These are phyloP conservation scores for Pseudorectes ferrugineus DNA, from an alignment of 2,113 vertebrate genomes.

Conservation along the genomic window DNA sequence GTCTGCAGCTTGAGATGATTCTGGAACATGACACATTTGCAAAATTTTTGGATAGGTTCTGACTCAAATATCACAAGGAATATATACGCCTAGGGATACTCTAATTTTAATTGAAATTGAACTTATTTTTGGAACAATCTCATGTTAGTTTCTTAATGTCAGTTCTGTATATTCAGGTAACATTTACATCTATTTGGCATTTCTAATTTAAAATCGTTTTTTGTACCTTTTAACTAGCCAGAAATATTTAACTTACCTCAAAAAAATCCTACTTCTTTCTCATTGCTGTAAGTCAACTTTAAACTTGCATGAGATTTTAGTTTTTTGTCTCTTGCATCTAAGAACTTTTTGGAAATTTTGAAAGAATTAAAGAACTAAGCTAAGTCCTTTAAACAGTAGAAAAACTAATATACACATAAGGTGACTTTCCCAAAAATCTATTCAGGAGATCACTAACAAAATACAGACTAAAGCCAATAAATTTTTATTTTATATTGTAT, in stretches of 20 bases:
- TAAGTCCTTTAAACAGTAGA: neutral
- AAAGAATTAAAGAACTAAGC: neutral
- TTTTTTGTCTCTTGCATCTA: neutral
- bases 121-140: neutral
- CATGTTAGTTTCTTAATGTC: neutral
- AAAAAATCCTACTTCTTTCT: neutral
- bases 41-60: neutral
- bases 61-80: neutral
- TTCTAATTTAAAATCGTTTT: neutral
- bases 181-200: neutral
- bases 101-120: neutral
- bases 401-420: neutral
- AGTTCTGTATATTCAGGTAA: neutral
- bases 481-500: neutral
- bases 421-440: neutral
- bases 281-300: neutral
- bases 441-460: neutral
- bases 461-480: neutral
- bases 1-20: neutral
- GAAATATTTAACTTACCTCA: neutral
- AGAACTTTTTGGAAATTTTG: neutral
- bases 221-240: neutral
- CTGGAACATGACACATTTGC: neutral
- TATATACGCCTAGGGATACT: neutral
- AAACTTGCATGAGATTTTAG: neutral